These are phyloP conservation scores for Prunella fulvescens DNA, from an alignment of 2,113 vertebrate genomes.

Conservation along the genomic window DNA sequence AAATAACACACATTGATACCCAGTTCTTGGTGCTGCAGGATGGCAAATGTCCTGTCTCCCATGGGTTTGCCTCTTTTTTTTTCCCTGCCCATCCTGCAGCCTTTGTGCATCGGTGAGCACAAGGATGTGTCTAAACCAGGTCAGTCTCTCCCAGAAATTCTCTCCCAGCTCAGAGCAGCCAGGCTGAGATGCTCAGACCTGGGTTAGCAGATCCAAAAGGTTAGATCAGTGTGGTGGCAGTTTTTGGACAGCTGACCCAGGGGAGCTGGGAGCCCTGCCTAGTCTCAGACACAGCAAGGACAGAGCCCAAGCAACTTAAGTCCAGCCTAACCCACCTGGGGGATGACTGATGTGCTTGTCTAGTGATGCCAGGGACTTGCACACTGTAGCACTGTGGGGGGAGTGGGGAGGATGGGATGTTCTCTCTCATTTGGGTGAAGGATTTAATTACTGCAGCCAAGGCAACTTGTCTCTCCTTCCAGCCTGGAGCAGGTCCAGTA, in stretches of 20 bases:
- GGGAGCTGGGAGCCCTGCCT: neutral
- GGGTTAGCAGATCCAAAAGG: neutral
- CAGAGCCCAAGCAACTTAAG: neutral
- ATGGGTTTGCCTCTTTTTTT: neutral
- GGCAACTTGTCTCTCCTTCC: neutral
- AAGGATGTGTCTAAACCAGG: neutral
- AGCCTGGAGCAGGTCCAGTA: neutral
- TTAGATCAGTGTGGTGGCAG: neutral
- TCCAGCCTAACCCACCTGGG: neutral
- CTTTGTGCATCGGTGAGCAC: neutral
- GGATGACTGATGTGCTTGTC: neutral
- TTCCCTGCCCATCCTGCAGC: neutral
- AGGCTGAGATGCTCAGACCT: neutral
- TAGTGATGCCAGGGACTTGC: neutral
- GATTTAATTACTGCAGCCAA: conserved; percentile 12
- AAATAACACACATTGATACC: neutral
- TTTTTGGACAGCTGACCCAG: neutral
- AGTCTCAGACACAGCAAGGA: neutral
- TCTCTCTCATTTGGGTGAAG: neutral
- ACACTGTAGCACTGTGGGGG: neutral
- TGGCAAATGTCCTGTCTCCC: neutral
- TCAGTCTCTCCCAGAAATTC: neutral
- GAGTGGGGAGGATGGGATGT: neutral
- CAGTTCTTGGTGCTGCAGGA: neutral
- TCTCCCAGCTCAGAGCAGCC: neutral